phyloP scores from a whole-genome alignment of 2,888 invertebrate genomes.

The Plagiodera versicolora region DNA sequence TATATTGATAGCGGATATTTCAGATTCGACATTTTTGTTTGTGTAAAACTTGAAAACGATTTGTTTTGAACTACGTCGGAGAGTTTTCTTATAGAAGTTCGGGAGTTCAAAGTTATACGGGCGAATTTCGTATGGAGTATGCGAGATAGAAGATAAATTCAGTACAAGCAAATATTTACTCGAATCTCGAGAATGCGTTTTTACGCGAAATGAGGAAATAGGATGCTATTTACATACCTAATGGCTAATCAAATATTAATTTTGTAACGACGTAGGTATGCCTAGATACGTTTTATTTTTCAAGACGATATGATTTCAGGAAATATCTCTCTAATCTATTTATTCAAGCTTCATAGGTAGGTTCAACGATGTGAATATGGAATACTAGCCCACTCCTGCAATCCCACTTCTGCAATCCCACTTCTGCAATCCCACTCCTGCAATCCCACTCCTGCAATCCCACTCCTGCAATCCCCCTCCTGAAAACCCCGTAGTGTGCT shows the following conservation, averaged over 20 bases:
- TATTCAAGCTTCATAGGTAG: too few relatives aligned
- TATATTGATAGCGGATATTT: constrained; percentile 42
- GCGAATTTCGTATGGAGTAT: constrained; percentile 21
- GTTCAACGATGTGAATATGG: too few relatives aligned
- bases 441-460: background rate
- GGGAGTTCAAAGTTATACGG: constrained; percentile 32
- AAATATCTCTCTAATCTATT: background rate
- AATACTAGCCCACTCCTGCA: too few relatives aligned
- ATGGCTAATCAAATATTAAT: constrained; percentile 19
- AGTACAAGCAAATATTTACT: constrained; percentile 32
- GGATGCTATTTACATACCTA: constrained; percentile 19
- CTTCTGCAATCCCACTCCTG: too few relatives aligned
- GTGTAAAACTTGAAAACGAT: constrained; percentile 46
- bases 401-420: too few relatives aligned
- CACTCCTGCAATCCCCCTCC: background rate
- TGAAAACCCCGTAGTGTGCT: background rate
- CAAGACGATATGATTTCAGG: background rate
- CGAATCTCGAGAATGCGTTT: constrained; percentile 23
- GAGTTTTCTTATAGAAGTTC: constrained; percentile 39
- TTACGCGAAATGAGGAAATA: constrained; percentile 16
- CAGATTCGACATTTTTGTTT: constrained; percentile 47
- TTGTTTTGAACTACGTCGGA: constrained; percentile 44
- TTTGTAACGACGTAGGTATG: constrained; percentile 11
- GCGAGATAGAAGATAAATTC: constrained; percentile 29
- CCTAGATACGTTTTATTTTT: background rate